Conservation (phyloP, 2,888 invertebrate species). For the Limenitis camilla region DNA sequence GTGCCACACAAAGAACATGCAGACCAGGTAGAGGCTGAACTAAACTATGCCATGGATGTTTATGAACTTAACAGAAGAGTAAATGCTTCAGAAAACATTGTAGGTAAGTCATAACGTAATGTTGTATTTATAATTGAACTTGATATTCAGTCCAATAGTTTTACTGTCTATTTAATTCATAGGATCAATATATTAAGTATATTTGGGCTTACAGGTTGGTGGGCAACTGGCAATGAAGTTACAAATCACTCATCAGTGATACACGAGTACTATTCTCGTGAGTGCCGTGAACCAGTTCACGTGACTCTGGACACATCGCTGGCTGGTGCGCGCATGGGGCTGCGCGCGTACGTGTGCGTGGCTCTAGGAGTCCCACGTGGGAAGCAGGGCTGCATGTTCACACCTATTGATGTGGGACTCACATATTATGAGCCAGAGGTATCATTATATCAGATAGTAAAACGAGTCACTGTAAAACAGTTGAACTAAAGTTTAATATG, state of each 20-base stretch:
- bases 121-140: neutral
- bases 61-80: conserved; percentile 95
- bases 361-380: conserved; percentile 95
- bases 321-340: conserved; percentile 90
- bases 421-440: conserved; percentile 94
- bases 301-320: conserved; percentile 96
- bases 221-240: conserved; percentile 97
- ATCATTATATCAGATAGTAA: neutral
- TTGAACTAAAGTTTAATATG: too few species aligned
- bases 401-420: conserved; percentile 92
- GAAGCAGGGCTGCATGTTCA: conserved; percentile 96
- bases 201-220: conserved; percentile 90
- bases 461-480: too few species aligned
- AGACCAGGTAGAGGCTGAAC: conserved; percentile 97
- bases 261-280: conserved; percentile 96
- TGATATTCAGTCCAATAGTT: neutral
- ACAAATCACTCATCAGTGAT: conserved; percentile 98
- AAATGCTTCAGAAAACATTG: conserved; percentile 93
- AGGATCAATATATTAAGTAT: too few species aligned
- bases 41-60: conserved; percentile 96
- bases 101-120: conserved; percentile 77
- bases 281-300: conserved; percentile 95
- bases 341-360: conserved; percentile 95
- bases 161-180: too few species aligned
- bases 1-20: conserved; percentile 99